phyloP scores from a whole-genome alignment of 2,113 vertebrate species.

The Tyrannus savana region DNA sequence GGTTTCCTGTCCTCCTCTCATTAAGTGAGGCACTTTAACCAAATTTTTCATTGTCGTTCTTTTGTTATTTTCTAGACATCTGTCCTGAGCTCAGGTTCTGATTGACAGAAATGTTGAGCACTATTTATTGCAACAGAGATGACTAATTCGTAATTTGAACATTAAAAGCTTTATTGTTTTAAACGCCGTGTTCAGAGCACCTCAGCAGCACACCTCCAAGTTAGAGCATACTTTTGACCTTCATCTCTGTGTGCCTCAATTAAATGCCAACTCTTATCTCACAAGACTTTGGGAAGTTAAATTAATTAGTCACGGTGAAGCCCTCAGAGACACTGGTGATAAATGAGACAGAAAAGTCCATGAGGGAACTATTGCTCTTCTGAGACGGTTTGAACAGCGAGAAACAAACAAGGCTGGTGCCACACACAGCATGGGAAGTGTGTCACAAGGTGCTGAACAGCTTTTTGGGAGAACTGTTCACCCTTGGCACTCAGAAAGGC shows the following conservation, averaged over 20 bases:
- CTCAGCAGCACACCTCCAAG: not conserved
- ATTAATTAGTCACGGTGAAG: conserved; percentile 60
- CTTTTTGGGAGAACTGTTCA: not conserved
- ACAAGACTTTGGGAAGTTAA: conserved; percentile 29
- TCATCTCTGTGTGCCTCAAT: conserved; percentile 10
- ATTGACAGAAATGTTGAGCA: not conserved
- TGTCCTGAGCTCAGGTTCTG: not conserved
- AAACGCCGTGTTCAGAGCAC: not conserved
- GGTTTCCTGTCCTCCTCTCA: not conserved
- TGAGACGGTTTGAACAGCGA: not conserved
- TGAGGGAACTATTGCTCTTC: conserved; percentile 12
- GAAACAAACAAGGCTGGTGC: not conserved
- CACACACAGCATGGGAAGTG: not conserved
- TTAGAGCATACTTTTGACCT: conserved; percentile 26
- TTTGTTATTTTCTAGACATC: not conserved
- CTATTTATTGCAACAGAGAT: not conserved
- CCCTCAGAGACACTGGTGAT: conserved; percentile 37
- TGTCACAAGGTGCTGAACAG: not conserved
- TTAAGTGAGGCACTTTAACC: not conserved
- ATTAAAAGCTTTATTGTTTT: not conserved
- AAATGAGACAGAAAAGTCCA: conserved; percentile 46
- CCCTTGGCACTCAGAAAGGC: not conserved
- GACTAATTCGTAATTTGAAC: not conserved
- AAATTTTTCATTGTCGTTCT: not conserved
- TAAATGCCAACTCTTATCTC: conserved; percentile 33